Evolutionary conservation across 2,797 vertebrate genomes (phyloP).

Genomic region (Eospalax fontanierii): DNA sequence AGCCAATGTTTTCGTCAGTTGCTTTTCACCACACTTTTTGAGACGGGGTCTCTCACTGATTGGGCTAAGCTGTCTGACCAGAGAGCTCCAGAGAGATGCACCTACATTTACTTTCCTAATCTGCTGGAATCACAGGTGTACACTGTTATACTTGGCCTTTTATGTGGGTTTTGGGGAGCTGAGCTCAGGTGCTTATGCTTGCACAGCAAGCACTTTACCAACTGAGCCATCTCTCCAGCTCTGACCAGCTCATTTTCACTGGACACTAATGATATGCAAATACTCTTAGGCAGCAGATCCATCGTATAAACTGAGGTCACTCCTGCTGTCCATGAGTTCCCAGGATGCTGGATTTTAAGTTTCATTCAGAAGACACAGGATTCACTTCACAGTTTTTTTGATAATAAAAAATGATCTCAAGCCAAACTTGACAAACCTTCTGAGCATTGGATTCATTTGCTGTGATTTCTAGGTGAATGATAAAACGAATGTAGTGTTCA

Average conservation of each 20-base stretch:
- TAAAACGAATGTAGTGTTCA: background rate
- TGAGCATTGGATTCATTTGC: background rate
- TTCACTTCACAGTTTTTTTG: background rate
- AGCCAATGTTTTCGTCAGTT: background rate
- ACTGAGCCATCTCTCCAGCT: background rate
- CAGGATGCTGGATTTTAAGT: no score
- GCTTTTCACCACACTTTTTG: background rate
- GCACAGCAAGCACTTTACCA: background rate
- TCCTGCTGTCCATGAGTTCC: background rate
- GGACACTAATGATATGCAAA: background rate
- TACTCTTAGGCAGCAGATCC: background rate
- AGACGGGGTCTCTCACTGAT: background rate
- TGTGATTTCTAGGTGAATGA: slow-evolving; percentile 34
- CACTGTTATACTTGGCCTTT: background rate
- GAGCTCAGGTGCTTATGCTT: background rate
- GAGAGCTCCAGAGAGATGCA: background rate
- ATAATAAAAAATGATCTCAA: background rate
- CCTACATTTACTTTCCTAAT: background rate
- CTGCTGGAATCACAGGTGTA: background rate
- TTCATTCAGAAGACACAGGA: background rate
- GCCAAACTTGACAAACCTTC: background rate
- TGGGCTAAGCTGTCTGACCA: background rate
- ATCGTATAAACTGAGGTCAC: background rate
- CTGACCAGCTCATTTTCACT: background rate
- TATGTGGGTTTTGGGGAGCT: background rate